Base-by-base conservation (phyloP, 2,888 invertebrate genomes). In the Micoletzkya japonica region DNA sequence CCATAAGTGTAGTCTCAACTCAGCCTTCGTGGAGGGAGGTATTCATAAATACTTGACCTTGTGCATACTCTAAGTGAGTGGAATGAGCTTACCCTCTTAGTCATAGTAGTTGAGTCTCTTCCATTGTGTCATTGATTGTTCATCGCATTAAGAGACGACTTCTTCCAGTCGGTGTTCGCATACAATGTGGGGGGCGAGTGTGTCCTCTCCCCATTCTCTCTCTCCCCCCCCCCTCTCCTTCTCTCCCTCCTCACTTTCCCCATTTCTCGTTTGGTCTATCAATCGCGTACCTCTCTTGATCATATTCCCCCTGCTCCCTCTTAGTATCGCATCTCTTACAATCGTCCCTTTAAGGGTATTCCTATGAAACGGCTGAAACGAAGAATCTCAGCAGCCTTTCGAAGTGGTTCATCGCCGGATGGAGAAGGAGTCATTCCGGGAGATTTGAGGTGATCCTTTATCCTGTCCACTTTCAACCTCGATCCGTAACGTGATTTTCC, bases 361-460 rank as follows among this genome's bases (percentile, higher is more conserved):
- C n/a, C n/a, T n/a, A 81, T 81, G 81, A 81, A 81, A 52, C 80
- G 79, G 67, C 73, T 81, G 59, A 80, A 80, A 70, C 73, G 81
- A 50, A 73, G 81, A 52, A 71, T 81, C 68, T 77, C 77, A 34
- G 78, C 79, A 20, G 81, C 80, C 14, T 81, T 81, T 39, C 69
- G 75, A 7, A 73, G 78, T 24, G 70, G 73, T 49, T 61, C 61
- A 20, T 61, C 61, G 10, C 61, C 61, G 3, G 32, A 30, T 32
- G 49, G 50, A 7, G 61, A 49, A 2, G 61, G 49, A n/a, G 32
- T 61, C 30, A 61, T 61, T 28, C 49, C 61, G 1, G 61, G 14
- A n/a, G 14, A 52, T 52, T 52, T 24, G 20, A 17, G 52, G n/a
- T 52, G n/a, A 24, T 6, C n/a, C n/a, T 20, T 52, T 52, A 4